Base-by-base conservation (phyloP, 1,140 invertebrate genomes). In the Drosophila repleta region DNA sequence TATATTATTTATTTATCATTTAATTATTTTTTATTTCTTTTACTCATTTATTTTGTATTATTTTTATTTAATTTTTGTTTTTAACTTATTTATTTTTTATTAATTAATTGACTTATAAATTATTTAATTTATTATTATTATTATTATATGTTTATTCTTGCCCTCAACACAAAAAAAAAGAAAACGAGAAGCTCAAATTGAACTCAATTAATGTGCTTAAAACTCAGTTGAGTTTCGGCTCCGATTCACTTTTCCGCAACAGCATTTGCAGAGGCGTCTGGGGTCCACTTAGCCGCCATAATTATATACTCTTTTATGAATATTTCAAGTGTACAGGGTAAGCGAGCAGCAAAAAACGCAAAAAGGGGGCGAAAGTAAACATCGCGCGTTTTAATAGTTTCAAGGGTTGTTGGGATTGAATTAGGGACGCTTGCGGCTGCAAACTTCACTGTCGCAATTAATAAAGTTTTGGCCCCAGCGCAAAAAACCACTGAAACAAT, bases 391-490 rank as follows among this genome's bases (percentile, higher is more conserved):
- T 69, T 74, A 69, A 74, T 69, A 58, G 65, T 69, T 69, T 61
- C 15, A 46, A 69, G 65, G 21, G 37, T 35, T 51, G 45, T 46
- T 32, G 35, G 52, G 24, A 37, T 61, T 29, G 66, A 24, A 43
- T 61, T 32, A 43, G 61, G 35, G 53, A 45, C 13, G 61, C 39
- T 48, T 66, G 60, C 18, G 65, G 64, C 53, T 41, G 57, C 52
- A 60, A 82, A 78, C 79, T 82, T 82, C 68, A 65, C 74, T 79
- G 76, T 84, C 81, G 81, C 81, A 85, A 85, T 85, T 85, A 85
- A 80, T 85, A 85, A 85, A 85, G 76, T 85, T 85, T 85, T 60
- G 17, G 55, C 67, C 72, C 66, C 78, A 77, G 6, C 37, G 6
- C 26, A 55, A 79, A 75, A 75, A 63, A 46, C 6, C 35, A 7